Base-by-base conservation (phyloP, 2,797 vertebrate genomes). In the Silurus aristotelis region DNA sequence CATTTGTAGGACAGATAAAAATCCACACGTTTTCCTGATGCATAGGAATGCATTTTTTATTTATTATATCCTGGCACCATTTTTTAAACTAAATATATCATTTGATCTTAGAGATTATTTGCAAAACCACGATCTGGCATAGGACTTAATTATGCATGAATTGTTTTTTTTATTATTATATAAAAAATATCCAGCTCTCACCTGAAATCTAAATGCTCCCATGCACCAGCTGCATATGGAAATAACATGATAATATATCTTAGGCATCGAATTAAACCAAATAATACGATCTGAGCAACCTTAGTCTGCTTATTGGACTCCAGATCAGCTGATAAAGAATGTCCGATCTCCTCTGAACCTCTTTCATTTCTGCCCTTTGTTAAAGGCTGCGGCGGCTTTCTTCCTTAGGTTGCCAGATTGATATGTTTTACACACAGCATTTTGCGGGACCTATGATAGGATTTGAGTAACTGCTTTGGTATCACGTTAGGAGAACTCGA, bases 321-420 rank as follows among this genome's bases (percentile, higher is more conserved):
- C 61, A 48, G 5, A 64, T 1, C 78, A 66, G 60, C 22, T n/a
- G 60, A 80, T 64, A 7, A 64, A 48, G 60, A 60, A 25, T 8
- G 58, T 63, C 58, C 38, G 58, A 63, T 46, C 31, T 60, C 27
- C 56, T 60, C 56, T 78, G 6, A 1, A 22, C 9, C 56, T 38
- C 76, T 14, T 43, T 61, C 82, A 12, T 63, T 60, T 63, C 68
- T 90, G 92, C 85, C 93, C 92, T 95, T 94, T 94, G 93, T 93
- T 93, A 84, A 70, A 66, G 88, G 70, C 87, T 89, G 84, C 87
- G 72, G 46, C 88, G 87, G 87, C 86, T 80, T 89, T 48, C 46
- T 64, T 60, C 83, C 89, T 89, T 75, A 14, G 82, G 82, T 83
- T 83, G 82, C 82, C 82, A 83, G 82, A 52, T 83, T 43, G 38